Evolutionary conservation across 2,797 vertebrate species (phyloP).

Genomic region (Zalophus californianus): DNA sequence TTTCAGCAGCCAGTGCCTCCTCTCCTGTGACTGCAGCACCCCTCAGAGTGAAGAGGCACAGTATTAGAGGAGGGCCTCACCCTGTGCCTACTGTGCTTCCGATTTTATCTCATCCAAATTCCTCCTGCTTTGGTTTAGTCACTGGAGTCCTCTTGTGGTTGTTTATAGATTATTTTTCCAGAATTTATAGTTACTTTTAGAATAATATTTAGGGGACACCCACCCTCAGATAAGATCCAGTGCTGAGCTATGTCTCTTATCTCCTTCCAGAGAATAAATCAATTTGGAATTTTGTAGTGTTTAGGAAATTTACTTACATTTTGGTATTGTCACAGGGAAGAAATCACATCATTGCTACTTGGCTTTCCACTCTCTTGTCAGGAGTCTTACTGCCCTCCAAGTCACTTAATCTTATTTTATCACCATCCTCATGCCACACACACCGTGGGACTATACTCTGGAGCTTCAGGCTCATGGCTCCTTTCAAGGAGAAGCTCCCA

Average conservation of each 20-base stretch:
- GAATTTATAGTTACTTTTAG: not conserved
- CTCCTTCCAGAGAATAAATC: not conserved
- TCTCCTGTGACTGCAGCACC: no score
- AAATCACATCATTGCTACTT: not conserved
- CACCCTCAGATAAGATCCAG: not conserved
- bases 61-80: not conserved
- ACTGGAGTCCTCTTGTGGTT: not conserved
- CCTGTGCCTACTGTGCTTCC: not conserved
- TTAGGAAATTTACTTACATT: not conserved
- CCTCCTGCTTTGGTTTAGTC: not conserved
- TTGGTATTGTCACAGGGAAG: not conserved
- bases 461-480: not conserved
- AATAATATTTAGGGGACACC: not conserved
- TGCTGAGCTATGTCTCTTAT: not conserved
- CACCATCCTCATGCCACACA: not conserved
- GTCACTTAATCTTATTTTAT: not conserved
- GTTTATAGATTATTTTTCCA: not conserved
- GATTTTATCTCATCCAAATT: not conserved
- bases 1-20: not conserved
- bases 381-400: not conserved
- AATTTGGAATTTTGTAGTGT: not conserved
- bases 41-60: not conserved
- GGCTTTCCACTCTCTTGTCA: not conserved
- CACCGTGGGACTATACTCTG: not conserved
- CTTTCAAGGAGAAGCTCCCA: not conserved